Percentiles rank a stretch among this genome's conserved stretches.
Conservation (phyloP, 2,888 invertebrate species). For the Liposcelis brunnea region DNA sequence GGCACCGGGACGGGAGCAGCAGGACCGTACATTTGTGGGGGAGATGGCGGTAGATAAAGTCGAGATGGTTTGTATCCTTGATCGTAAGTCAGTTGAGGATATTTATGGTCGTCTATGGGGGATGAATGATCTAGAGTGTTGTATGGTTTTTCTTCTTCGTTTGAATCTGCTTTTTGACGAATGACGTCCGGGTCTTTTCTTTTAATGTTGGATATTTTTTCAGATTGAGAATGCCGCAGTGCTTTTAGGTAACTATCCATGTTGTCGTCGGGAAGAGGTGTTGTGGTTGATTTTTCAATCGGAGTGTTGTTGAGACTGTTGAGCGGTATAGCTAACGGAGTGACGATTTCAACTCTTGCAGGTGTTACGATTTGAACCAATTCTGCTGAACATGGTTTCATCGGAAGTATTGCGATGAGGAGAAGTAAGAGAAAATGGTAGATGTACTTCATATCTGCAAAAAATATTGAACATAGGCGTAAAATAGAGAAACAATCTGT, state of each 20-base stretch:
- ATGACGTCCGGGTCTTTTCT: too few relatives aligned
- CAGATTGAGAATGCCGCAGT: neutral
- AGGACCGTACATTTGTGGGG: conserved; percentile 31
- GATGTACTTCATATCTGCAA: too few relatives aligned
- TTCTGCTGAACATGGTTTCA: too few relatives aligned
- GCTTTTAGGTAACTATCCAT: conserved; percentile 5
- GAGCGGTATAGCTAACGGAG: neutral
- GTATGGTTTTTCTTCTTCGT: neutral
- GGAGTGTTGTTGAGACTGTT: neutral
- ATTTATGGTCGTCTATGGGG: neutral
- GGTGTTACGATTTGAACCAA: conserved; percentile 4
- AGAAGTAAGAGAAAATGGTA: too few relatives aligned
- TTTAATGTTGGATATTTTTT: neutral
- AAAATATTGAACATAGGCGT: too few relatives aligned
- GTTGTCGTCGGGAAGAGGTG: too few relatives aligned
- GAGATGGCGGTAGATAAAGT: conserved; percentile 21
- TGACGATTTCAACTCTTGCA: neutral
- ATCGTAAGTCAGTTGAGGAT: neutral
- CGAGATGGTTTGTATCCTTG: neutral
- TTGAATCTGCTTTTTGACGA: too few relatives aligned
- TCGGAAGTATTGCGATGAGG: too few relatives aligned
- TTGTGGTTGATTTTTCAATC: neutral
- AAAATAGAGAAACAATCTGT: too few relatives aligned
- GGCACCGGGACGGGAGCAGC: conserved; percentile 24
- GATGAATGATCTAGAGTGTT: neutral